These are phyloP conservation scores for Onychorhynchus coronatus DNA, from an alignment of 2,113 vertebrate species.

Conservation along the genomic window DNA sequence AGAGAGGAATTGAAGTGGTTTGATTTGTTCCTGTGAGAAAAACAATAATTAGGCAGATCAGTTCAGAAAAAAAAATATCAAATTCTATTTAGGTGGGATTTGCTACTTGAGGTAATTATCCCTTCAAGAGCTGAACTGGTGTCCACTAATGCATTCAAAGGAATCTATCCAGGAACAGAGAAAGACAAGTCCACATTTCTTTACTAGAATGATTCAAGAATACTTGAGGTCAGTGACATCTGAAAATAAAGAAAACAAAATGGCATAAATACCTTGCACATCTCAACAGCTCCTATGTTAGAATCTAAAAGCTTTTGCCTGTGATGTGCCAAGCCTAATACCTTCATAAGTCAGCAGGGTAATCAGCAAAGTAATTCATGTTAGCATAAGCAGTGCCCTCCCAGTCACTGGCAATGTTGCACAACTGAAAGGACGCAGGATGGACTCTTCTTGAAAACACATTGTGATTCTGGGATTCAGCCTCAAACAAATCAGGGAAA, in stretches of 20 bases:
- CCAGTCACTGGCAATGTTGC: not conserved
- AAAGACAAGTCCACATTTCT: not conserved
- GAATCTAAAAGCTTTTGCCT: not conserved
- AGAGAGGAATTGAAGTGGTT: not conserved
- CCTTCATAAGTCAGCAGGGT: not conserved
- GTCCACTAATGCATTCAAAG: not conserved
- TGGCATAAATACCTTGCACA: not conserved
- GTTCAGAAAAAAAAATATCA: not conserved
- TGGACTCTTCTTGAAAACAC: not conserved
- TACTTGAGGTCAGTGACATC: not conserved
- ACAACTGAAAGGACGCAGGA: not conserved
- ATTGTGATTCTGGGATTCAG: not conserved
- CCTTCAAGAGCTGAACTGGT: not conserved
- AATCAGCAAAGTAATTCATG: not conserved
- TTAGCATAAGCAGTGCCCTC: not conserved
- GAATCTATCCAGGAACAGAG: fast-evolving
- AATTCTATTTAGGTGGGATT: not conserved
- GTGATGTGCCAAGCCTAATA: not conserved
- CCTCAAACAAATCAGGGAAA: conserved; percentile 1
- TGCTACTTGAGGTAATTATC: not conserved
- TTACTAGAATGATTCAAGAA: not conserved
- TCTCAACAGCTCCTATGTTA: not conserved
- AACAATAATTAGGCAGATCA: not conserved
- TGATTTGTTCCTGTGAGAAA: not conserved
- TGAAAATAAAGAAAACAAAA: not conserved